A percentile compares a stretch with the other conserved stretches of the same genome.
Evolutionary conservation across 2,888 invertebrate genomes (phyloP).

Genomic region (Steinernema carpocapsae): DNA sequence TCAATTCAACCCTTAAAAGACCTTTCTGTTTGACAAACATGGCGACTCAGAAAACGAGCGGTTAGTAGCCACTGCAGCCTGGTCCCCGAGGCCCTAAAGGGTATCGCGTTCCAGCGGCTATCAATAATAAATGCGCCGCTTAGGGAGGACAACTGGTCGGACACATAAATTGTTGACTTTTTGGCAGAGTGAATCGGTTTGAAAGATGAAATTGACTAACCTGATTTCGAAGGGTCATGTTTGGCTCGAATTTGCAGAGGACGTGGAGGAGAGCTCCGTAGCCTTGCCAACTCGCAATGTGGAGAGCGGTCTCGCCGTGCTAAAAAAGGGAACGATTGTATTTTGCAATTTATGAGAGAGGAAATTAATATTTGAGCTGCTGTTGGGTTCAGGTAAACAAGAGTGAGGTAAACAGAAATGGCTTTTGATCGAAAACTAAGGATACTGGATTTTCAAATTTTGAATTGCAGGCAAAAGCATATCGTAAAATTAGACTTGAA

Average conservation of each 20-base stretch:
- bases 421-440: too few relatives aligned
- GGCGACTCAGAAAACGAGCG: too few relatives aligned
- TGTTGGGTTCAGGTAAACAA: background rate
- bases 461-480: too few relatives aligned
- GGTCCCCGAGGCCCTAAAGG: background rate
- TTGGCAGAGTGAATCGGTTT: too few relatives aligned
- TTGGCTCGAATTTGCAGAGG: constrained; percentile 70
- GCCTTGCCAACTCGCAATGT: constrained; percentile 74
- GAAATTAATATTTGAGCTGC: background rate
- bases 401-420: too few relatives aligned
- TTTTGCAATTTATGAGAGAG: constrained; percentile 26
- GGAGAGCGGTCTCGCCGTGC: constrained; percentile 74
- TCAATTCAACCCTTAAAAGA: background rate
- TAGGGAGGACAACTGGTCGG: constrained; percentile 30
- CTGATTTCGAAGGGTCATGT: constrained; percentile 70
- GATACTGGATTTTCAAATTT: too few relatives aligned
- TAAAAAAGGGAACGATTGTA: constrained; percentile 65
- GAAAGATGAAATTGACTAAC: constrained; percentile 53
- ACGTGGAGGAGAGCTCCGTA: constrained; percentile 70
- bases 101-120: background rate
- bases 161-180: constrained; percentile 23
- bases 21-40: background rate
- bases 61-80: too few relatives aligned
- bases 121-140: constrained; percentile 28
- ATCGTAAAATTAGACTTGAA: too few relatives aligned